A percentile compares a stretch with the other conserved stretches of the same genome.
Conservation (phyloP, 2,888 invertebrate genomes). For the Lysandra coridon region DNA sequence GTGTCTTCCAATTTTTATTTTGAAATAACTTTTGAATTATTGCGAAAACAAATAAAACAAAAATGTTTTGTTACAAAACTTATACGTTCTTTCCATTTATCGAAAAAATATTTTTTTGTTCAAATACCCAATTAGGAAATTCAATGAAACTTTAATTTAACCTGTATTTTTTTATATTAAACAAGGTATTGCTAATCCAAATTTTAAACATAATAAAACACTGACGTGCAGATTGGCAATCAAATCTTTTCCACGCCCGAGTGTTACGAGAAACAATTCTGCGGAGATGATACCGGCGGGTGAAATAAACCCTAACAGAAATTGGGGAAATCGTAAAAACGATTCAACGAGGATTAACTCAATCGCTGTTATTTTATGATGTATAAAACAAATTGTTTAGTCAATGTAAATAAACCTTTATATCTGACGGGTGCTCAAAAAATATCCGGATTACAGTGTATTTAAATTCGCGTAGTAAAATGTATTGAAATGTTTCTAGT, state of each 20-base stretch:
- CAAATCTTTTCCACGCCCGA: conserved; percentile 57
- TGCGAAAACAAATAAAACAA: too few relatives aligned
- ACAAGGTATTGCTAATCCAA: not conserved
- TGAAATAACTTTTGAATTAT: too few relatives aligned
- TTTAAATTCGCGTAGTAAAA: not conserved
- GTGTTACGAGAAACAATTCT: conserved; percentile 71
- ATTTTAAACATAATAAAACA: conserved; percentile 31
- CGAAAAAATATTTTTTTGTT: too few relatives aligned
- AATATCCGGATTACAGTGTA: not conserved
- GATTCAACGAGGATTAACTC: conserved; percentile 74
- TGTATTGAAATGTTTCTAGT: not conserved
- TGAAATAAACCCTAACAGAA: conserved; percentile 73
- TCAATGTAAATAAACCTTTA: conserved; percentile 29
- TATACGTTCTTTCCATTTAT: too few relatives aligned
- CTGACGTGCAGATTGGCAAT: conserved; percentile 44
- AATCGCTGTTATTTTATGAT: conserved; percentile 49
- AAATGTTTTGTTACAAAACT: too few relatives aligned
- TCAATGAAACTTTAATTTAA: too few relatives aligned
- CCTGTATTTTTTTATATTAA: not conserved
- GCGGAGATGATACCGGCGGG: conserved; percentile 72
- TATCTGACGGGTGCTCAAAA: not conserved
- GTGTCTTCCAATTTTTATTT: too few relatives aligned
- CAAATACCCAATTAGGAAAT: too few relatives aligned
- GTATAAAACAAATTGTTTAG: conserved; percentile 36
- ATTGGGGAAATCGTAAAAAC: conserved; percentile 70